phyloP scores from a whole-genome alignment of 2,888 invertebrate species.

The Lysandra coridon region DNA sequence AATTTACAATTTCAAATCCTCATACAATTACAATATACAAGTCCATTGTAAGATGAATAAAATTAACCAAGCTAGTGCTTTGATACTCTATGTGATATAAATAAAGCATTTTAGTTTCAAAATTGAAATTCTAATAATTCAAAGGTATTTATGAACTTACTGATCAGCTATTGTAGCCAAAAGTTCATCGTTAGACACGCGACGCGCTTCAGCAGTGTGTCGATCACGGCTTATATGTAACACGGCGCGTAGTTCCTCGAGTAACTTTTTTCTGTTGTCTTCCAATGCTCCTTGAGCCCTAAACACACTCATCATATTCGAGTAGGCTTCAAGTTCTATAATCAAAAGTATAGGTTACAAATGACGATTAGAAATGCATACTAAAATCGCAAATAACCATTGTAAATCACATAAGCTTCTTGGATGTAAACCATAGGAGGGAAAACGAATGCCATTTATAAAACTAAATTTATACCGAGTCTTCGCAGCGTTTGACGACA shows the following conservation, averaged over 20 bases:
- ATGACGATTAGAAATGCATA: conserved; percentile 43
- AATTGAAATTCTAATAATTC: conserved; percentile 34
- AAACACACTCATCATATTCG: conserved; percentile 92
- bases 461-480: conserved; percentile 85
- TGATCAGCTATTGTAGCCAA: conserved; percentile 93
- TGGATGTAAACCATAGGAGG: conserved; percentile 74
- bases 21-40: neutral
- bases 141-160: conserved; percentile 78
- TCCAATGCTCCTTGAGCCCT: conserved; percentile 95
- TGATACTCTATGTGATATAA: conserved; percentile 25
- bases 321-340: conserved; percentile 95
- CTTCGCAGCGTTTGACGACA: conserved; percentile 92
- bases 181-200: conserved; percentile 95
- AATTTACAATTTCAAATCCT: neutral
- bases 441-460: conserved; percentile 76
- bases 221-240: conserved; percentile 94
- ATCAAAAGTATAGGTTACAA: conserved; percentile 55
- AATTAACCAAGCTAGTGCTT: conserved; percentile 16
- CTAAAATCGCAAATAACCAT: conserved; percentile 46
- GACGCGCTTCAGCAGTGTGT: conserved; percentile 94
- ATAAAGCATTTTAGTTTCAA: neutral
- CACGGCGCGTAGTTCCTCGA: conserved; percentile 90
- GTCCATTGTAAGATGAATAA: neutral
- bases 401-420: conserved; percentile 50
- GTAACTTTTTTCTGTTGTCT: conserved; percentile 89